phyloP scores from a whole-genome alignment of 2,797 vertebrate genomes.

The Enteromius fasciolatus region DNA sequence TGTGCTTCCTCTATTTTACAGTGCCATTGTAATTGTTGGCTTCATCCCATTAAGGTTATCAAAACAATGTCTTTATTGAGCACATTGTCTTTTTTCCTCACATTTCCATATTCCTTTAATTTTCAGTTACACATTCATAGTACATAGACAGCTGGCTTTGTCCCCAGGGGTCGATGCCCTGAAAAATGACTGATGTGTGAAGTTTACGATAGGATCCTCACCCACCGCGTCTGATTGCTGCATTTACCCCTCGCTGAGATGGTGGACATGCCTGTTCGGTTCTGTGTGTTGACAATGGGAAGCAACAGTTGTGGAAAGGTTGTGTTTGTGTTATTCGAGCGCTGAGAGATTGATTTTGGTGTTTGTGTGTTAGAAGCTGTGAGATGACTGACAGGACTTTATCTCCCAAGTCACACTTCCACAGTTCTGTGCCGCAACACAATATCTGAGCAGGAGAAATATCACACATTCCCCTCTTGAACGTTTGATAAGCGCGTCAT shows the following conservation, averaged over 20 bases:
- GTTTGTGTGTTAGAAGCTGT: conserved; percentile 41
- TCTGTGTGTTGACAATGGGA: conserved; percentile 51
- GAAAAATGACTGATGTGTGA: neutral
- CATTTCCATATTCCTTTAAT: neutral
- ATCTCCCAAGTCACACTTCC: conserved; percentile 60
- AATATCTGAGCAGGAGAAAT: conserved; percentile 55
- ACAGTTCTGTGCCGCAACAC: conserved; percentile 55
- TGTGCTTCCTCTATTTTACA: conserved; percentile 13
- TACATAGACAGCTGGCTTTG: neutral
- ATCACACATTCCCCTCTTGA: conserved; percentile 53
- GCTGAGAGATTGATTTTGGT: conserved; percentile 41
- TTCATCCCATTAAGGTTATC: neutral
- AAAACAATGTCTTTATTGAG: conserved; percentile 10
- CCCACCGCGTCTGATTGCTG: conserved; percentile 34
- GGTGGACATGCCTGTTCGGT: conserved; percentile 17
- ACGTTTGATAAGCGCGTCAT: conserved; percentile 58
- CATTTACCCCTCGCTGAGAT: conserved; percentile 17
- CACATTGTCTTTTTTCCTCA: neutral
- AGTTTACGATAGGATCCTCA: conserved; percentile 3
- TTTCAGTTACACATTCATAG: conserved; percentile 12
- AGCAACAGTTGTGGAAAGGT: conserved; percentile 64
- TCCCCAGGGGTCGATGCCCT: conserved; percentile 24
- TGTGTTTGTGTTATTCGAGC: conserved; percentile 54
- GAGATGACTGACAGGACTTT: conserved; percentile 52
- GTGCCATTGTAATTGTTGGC: neutral